Conservation (phyloP, 2,888 invertebrate species). For the Dasypogon diadema region DNA sequence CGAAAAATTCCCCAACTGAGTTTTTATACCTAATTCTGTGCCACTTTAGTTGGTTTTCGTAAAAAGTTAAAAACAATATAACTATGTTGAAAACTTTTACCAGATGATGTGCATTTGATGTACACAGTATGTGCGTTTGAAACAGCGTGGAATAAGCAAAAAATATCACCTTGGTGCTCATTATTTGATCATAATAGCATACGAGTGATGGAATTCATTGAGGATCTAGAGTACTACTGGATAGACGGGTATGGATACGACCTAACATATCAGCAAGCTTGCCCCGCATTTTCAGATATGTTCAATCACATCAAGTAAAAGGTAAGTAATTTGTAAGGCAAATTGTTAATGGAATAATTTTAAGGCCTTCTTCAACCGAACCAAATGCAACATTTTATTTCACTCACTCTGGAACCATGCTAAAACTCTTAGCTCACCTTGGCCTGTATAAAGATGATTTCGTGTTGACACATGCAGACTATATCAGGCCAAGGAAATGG, state of each 20-base stretch:
- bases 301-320: constrained; percentile 78
- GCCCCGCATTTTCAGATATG: constrained; percentile 79
- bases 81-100: constrained; percentile 4
- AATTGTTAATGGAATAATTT: constrained; percentile 39
- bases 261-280: constrained; percentile 81
- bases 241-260: constrained; percentile 83
- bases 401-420: constrained; percentile 84
- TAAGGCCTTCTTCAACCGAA: constrained; percentile 61
- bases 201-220: constrained; percentile 77
- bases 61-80: too few relatives aligned
- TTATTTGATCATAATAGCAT: constrained; percentile 75
- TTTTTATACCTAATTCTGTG: too few relatives aligned
- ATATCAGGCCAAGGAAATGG: constrained; percentile 71
- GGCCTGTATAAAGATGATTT: constrained; percentile 78
- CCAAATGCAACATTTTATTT: constrained; percentile 77
- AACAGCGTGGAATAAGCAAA: constrained; percentile 79
- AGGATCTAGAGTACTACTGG: constrained; percentile 86
- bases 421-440: constrained; percentile 81
- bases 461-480: constrained; percentile 72
- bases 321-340: not conserved
- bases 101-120: constrained; percentile 69
- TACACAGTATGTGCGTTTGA: constrained; percentile 84
- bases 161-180: constrained; percentile 83
- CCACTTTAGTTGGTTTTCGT: too few relatives aligned
- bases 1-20: too few relatives aligned